Percentiles rank a stretch among this genome's conserved stretches.
Evolutionary conservation across 2,797 vertebrate species (phyloP).

Genomic region (Catamblyrhynchus diadema): DNA sequence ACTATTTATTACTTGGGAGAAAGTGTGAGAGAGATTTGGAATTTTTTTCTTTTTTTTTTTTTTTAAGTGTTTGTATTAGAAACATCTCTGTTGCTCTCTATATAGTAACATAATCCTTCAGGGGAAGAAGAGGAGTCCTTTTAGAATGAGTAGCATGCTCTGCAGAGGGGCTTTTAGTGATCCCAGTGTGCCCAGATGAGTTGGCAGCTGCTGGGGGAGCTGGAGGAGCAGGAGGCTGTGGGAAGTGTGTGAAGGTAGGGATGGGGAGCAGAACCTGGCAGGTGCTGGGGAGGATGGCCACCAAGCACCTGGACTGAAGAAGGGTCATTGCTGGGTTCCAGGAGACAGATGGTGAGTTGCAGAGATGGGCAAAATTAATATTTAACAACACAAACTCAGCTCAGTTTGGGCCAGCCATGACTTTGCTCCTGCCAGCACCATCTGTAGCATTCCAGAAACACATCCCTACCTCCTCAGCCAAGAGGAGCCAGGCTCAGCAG

Average conservation of each 20-base stretch:
- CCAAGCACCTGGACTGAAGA: not conserved
- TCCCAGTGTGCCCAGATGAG: not conserved
- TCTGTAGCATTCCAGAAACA: not conserved
- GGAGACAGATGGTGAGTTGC: slow-evolving; percentile 4
- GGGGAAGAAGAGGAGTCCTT: not conserved
- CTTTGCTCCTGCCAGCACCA: not conserved
- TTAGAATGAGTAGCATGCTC: not conserved
- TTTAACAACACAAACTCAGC: not conserved
- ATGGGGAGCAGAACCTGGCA: not conserved
- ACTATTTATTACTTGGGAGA: not conserved
- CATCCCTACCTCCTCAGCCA: not conserved
- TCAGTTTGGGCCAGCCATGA: not conserved
- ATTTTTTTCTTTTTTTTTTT: not conserved
- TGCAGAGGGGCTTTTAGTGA: not conserved
- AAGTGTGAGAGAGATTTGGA: not conserved
- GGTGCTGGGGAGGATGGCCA: accelerated
- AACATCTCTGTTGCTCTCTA: not conserved
- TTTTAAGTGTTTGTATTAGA: not conserved
- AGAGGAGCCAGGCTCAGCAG: not conserved
- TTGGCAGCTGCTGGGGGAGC: not conserved
- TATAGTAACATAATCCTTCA: not conserved
- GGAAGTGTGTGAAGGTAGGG: not conserved
- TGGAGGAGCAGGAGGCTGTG: not conserved
- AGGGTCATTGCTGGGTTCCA: not conserved
- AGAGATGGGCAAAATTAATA: slow-evolving; percentile 5